phyloP scores from a whole-genome alignment of 1,140 invertebrate species.

The Megalopta genalis region DNA sequence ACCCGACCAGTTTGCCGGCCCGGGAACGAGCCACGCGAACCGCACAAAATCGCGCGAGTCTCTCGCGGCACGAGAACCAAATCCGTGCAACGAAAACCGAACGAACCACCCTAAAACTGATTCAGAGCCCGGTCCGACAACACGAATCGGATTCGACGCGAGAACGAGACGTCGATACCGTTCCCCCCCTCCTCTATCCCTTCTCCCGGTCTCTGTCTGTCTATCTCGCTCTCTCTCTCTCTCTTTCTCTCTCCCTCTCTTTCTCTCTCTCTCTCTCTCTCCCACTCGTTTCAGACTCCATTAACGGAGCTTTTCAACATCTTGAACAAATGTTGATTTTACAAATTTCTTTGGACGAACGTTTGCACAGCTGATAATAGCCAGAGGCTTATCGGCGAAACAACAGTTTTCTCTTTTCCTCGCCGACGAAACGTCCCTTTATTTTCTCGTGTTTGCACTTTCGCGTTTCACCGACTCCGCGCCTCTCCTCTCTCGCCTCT shows the following conservation, averaged over 20 bases:
- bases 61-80: too few relatives aligned
- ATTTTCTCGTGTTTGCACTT: slow-evolving; percentile 27
- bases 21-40: too few relatives aligned
- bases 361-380: slow-evolving; percentile 42
- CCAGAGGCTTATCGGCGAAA: slow-evolving; percentile 10
- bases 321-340: slow-evolving; percentile 37
- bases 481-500: too few relatives aligned
- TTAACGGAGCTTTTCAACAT: slow-evolving; percentile 25
- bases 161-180: too few relatives aligned
- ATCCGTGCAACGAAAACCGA: neutral
- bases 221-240: too few relatives aligned
- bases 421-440: neutral
- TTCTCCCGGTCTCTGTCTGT: too few relatives aligned
- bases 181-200: too few relatives aligned
- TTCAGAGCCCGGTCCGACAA: too few relatives aligned
- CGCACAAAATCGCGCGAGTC: too few relatives aligned
- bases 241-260: too few relatives aligned
- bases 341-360: slow-evolving; percentile 23
- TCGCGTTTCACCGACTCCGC: neutral
- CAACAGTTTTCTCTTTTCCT: slow-evolving; percentile 23
- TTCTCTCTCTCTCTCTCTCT: too few relatives aligned
- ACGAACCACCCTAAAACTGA: neutral
- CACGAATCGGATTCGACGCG: too few relatives aligned
- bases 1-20: neutral
- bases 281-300: neutral